phyloP scores from a whole-genome alignment of 2,888 invertebrate genomes.

The Dasysyrphus albostriatus region DNA sequence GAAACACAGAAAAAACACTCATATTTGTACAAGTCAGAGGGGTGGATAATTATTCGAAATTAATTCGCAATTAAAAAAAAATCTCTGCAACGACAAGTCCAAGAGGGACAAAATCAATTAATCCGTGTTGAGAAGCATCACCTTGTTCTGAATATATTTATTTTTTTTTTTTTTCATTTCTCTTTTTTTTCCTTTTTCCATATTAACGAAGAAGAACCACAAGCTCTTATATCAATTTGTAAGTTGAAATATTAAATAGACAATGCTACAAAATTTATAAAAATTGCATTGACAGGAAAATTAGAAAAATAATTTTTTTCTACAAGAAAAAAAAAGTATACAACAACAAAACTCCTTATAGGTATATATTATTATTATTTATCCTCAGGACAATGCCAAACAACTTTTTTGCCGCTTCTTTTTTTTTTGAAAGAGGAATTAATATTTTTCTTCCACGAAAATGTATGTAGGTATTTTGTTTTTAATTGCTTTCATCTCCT shows the following conservation, averaged over 20 bases:
- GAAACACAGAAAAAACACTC: slow-evolving; percentile 25
- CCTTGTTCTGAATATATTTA: slow-evolving; percentile 6
- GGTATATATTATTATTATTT: slow-evolving; percentile 1
- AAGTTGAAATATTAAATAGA: slow-evolving; percentile 22
- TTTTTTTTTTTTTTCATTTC: not conserved
- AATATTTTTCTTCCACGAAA: slow-evolving; percentile 51
- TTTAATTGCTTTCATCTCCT: slow-evolving; percentile 75
- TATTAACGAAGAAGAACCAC: slow-evolving; percentile 10
- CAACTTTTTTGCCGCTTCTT: slow-evolving; percentile 29
- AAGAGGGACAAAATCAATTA: slow-evolving; percentile 63
- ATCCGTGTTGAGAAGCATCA: slow-evolving; percentile 53
- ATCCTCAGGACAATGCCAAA: slow-evolving; percentile 56
- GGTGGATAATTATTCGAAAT: slow-evolving; percentile 66
- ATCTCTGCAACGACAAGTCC: slow-evolving; percentile 44
- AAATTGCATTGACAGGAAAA: slow-evolving; percentile 65
- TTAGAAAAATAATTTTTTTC: slow-evolving; percentile 22
- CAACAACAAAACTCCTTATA: not conserved
- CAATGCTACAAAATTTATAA: slow-evolving; percentile 62
- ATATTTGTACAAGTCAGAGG: slow-evolving; percentile 3
- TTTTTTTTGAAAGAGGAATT: slow-evolving; percentile 23
- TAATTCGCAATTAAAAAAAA: slow-evolving; percentile 68
- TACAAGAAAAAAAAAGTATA: not conserved
- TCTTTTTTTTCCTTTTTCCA: not conserved
- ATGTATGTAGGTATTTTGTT: slow-evolving; percentile 60
- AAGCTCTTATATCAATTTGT: slow-evolving; percentile 33